These are phyloP conservation scores for Clivina fossor DNA, from an alignment of 2,888 invertebrate species.

Conservation along the genomic window DNA sequence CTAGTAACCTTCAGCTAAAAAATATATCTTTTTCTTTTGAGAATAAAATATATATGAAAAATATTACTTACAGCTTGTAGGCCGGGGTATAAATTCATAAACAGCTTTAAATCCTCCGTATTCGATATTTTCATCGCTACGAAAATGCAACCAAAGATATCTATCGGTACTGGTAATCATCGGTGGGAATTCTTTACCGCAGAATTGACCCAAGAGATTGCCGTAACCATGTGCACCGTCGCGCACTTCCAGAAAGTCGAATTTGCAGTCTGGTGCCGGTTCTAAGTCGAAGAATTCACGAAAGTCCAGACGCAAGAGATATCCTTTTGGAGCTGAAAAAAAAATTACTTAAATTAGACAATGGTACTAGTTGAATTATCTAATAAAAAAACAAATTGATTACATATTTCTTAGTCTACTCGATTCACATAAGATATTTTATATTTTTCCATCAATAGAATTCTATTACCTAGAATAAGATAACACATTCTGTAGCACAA, in stretches of 20 bases:
- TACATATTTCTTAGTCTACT: neutral
- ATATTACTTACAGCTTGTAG: constrained; percentile 59
- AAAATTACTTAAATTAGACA: constrained; percentile 17
- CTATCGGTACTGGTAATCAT: constrained; percentile 72
- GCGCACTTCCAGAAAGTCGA: constrained; percentile 80
- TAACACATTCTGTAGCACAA: no score
- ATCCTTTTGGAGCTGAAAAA: constrained; percentile 60
- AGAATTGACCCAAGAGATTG: constrained; percentile 65
- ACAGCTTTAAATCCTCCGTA: constrained; percentile 77
- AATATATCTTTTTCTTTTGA: no score
- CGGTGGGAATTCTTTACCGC: constrained; percentile 72
- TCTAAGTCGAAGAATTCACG: constrained; percentile 78
- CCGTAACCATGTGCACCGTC: constrained; percentile 81
- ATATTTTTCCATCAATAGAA: no score
- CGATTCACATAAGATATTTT: no score
- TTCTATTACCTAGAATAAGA: no score
- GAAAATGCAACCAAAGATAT: constrained; percentile 77
- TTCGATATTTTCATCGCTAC: constrained; percentile 79
- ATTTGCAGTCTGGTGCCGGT: constrained; percentile 66
- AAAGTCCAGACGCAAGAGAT: constrained; percentile 75
- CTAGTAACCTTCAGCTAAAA: no score
- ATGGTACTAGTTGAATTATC: neutral
- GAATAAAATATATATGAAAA: no score
- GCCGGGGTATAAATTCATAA: constrained; percentile 66
- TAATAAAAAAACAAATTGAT: neutral